Percentiles rank a stretch among this genome's conserved stretches.
Evolutionary conservation across 1,140 invertebrate species (phyloP).

Genomic region (Drosophila elegans): DNA sequence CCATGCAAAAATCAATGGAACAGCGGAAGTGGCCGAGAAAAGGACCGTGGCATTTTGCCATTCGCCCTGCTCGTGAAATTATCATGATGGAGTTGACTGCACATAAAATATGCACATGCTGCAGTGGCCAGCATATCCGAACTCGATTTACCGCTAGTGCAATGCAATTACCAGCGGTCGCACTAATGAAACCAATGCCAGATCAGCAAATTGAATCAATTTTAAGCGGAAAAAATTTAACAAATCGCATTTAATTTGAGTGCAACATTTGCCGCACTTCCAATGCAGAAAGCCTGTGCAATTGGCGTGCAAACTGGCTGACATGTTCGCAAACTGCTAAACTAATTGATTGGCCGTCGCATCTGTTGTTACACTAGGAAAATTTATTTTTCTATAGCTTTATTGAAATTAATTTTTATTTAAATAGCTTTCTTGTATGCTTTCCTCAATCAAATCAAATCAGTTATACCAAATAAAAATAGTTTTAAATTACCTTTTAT

Average conservation of each 20-base stretch:
- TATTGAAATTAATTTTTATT: too few relatives aligned
- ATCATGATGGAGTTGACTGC: slow-evolving; percentile 51
- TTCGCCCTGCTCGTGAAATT: slow-evolving; percentile 37
- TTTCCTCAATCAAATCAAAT: too few relatives aligned
- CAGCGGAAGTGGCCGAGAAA: slow-evolving; percentile 12
- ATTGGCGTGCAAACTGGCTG: slow-evolving; percentile 1
- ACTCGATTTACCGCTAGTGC: slow-evolving; percentile 17
- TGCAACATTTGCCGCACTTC: slow-evolving; percentile 17
- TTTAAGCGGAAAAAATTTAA: slow-evolving; percentile 34
- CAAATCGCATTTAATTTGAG: slow-evolving; percentile 50
- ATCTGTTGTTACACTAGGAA: background rate
- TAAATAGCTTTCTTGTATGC: too few relatives aligned
- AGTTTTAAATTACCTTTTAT: too few relatives aligned
- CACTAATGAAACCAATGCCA: slow-evolving; percentile 67
- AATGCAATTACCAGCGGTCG: slow-evolving; percentile 27
- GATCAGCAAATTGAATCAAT: slow-evolving; percentile 71
- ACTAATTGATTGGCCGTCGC: slow-evolving; percentile 19
- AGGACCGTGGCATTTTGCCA: background rate
- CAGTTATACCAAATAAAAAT: too few relatives aligned
- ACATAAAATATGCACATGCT: slow-evolving; percentile 47
- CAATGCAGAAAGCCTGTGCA: background rate
- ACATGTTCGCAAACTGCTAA: background rate
- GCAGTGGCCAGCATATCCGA: slow-evolving; percentile 23
- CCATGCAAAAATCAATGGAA: slow-evolving; percentile 56
- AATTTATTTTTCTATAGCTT: background rate